Conservation (phyloP, 1,140 invertebrate genomes). For the Pectinophora gossypiella region DNA sequence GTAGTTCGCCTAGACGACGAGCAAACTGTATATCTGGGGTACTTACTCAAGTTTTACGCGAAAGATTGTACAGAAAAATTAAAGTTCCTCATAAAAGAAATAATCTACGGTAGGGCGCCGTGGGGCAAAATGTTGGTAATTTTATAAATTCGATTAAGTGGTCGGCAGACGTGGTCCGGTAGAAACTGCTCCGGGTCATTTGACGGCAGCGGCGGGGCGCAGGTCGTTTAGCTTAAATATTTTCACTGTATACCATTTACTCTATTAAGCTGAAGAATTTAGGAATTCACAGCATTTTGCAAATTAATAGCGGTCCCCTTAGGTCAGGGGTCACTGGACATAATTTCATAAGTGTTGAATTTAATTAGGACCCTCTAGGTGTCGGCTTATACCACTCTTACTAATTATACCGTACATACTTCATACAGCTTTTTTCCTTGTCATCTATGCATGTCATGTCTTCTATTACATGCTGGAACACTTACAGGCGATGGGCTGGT, state of each 20-base stretch:
- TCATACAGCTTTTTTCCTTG: no score
- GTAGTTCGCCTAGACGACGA: no score
- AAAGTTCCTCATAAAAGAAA: no score
- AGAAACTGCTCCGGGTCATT: constrained; percentile 1
- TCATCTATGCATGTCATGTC: no score
- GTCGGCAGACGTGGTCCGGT: background rate
- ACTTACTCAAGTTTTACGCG: no score
- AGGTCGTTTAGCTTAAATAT: background rate
- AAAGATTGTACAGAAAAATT: no score
- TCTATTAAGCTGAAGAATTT: background rate
- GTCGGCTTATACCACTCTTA: background rate
- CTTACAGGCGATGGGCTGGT: no score
- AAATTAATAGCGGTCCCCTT: background rate
- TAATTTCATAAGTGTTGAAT: background rate
- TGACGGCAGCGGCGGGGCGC: background rate
- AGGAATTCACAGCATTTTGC: background rate
- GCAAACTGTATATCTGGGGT: no score
- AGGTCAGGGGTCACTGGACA: background rate
- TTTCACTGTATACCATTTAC: background rate
- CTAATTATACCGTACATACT: no score
- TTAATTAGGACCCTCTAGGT: background rate
- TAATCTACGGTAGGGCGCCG: background rate
- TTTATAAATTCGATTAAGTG: constrained; percentile 3
- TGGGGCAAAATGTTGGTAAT: background rate
- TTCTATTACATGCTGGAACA: no score